These are phyloP conservation scores for Mormyrops attenuatus DNA, from an alignment of 2,797 vertebrate species.

Conservation along the genomic window DNA sequence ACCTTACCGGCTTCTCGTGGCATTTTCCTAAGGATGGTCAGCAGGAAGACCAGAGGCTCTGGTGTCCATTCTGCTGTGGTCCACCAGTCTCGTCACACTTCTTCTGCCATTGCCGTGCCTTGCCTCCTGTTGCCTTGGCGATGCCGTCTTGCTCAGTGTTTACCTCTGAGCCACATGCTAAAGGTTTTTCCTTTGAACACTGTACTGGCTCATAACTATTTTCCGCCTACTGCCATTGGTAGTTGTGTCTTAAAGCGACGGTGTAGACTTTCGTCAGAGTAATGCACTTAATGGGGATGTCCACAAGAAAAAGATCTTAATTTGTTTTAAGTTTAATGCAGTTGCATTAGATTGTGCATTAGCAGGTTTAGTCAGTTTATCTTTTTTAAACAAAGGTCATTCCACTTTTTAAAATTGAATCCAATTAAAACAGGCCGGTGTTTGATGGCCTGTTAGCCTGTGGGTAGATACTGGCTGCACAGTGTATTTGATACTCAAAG, in stretches of 20 bases:
- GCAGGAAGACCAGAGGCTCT: slow-evolving; percentile 6
- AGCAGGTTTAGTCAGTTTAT: slow-evolving; percentile 11
- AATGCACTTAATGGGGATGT: not conserved
- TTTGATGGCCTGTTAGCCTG: slow-evolving; percentile 40
- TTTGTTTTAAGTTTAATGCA: not conserved
- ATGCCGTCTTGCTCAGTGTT: not conserved
- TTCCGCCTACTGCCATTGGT: not conserved
- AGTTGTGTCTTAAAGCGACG: not conserved
- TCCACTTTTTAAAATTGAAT: slow-evolving; percentile 22
- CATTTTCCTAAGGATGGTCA: slow-evolving; percentile 10
- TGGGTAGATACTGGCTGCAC: slow-evolving; percentile 52
- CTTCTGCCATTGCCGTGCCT: not conserved
- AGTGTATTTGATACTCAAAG: slow-evolving; percentile 28
- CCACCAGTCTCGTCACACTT: not conserved
- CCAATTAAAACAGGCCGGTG: slow-evolving; percentile 25
- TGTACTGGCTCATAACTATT: not conserved
- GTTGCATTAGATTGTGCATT: not conserved
- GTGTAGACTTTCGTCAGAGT: not conserved
- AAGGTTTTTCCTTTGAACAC: not conserved
- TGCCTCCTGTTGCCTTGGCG: not conserved
- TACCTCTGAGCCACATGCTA: not conserved
- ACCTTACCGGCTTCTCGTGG: not conserved
- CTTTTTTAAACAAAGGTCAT: slow-evolving; percentile 18
- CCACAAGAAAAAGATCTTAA: not conserved
- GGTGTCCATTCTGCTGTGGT: not conserved